These are phyloP conservation scores for Ophion ventricosus DNA, from an alignment of 2,888 invertebrate genomes.

Conservation along the genomic window DNA sequence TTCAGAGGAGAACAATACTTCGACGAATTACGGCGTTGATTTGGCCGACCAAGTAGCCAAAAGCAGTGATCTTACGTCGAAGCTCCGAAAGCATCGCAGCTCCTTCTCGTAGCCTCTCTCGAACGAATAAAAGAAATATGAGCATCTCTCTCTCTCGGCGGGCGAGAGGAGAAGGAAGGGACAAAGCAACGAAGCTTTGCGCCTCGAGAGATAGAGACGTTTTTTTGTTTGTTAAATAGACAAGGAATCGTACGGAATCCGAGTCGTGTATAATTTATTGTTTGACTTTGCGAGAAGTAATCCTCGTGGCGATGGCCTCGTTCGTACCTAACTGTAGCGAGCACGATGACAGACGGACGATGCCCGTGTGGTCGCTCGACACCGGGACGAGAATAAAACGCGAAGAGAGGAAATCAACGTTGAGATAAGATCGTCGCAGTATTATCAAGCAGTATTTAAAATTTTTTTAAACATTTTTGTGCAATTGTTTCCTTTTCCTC, in stretches of 20 bases:
- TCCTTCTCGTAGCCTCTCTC: slow-evolving; percentile 74
- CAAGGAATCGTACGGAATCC: slow-evolving; percentile 70
- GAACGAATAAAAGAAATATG: slow-evolving; percentile 58
- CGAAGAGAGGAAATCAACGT: slow-evolving; percentile 59
- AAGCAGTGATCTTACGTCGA: slow-evolving; percentile 69
- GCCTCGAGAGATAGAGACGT: slow-evolving; percentile 6
- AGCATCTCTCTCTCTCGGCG: neutral
- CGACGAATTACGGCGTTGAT: slow-evolving; percentile 78
- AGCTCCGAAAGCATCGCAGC: slow-evolving; percentile 73
- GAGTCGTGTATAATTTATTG: slow-evolving; percentile 75
- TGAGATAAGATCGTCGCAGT: slow-evolving; percentile 65
- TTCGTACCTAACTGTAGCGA: slow-evolving; percentile 35
- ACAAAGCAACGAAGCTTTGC: neutral
- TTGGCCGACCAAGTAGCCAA: slow-evolving; percentile 76
- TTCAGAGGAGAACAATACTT: slow-evolving; percentile 79
- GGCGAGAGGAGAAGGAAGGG: slow-evolving; percentile 8
- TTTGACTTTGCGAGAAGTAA: slow-evolving; percentile 68
- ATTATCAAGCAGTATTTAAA: slow-evolving; percentile 66
- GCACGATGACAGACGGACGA: slow-evolving; percentile 20
- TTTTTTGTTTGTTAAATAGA: slow-evolving; percentile 75
- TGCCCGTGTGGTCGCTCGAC: slow-evolving; percentile 23
- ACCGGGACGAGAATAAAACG: slow-evolving; percentile 38
- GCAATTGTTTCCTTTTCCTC: slow-evolving; percentile 47
- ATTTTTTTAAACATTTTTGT: slow-evolving; percentile 49
- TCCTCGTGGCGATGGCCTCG: slow-evolving; percentile 44